Evolutionary conservation across 1,140 invertebrate species (phyloP), one percentile per base, ranked within the genome.

Genomic region (Anastrepha ludens): DNA sequence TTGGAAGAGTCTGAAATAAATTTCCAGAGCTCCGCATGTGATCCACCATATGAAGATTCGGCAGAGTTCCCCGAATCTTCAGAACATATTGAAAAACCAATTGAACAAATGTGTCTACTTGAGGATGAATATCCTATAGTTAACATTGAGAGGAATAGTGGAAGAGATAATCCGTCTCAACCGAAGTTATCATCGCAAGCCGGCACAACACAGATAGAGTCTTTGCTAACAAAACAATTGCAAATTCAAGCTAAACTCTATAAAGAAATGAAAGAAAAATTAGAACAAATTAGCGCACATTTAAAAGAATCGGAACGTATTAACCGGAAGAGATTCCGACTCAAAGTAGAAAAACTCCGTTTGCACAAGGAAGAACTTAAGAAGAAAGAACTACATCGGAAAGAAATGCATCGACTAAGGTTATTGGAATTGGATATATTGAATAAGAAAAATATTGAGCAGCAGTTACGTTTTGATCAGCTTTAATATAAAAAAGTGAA

Each of bases 251-350:
- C 74, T 11, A 81, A 81, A 81, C n/a, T 81, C 11, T 81, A 81
- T 29, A 81, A 81, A 20, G 74, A 81, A 81, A 55, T 81, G 44
- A 81, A 81, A 81, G 74, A 81, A 81, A 81, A 81, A 50, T 55
- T 81, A 8, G 74, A 81, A 29, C 47, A 81, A 81, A 81, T 81
- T 17, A 81, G 41, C n/a, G 15, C 74, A 55, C 17, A 29, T 39
- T 2, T 81, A 81, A 81, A 81, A 81, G 74, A 81, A 13, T 29
- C 74, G 6, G 74, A 81, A 55, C 74, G 74, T 55, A n/a, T 81
- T 58, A 55, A 55, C n/a, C 17, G 74, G 55, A 81, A 55, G 13
- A 50, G 41, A 9, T 81, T n/a, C 55, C 74, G 74, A 20, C 8
- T 81, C 6, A 58, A 81, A 81, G 74, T 29, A 8, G n/a, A 81